Evolutionary conservation across 2,797 vertebrate species (phyloP), one percentile per base, ranked within the genome.

Genomic region (Girardinus metallicus): DNA sequence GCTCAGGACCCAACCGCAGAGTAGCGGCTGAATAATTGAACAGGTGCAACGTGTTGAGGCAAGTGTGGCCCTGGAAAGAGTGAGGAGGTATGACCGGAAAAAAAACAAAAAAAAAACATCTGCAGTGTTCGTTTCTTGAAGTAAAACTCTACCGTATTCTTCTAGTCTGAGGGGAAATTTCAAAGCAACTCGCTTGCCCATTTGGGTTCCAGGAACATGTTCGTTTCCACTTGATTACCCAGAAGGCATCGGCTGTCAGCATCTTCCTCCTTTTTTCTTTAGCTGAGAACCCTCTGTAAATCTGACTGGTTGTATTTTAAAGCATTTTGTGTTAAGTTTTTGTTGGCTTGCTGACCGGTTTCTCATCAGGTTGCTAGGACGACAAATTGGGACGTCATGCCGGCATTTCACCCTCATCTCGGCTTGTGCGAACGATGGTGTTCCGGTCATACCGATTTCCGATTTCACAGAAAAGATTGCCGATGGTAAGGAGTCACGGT

Each of bases 11-110:
- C 84, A 94, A 89, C 93, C 94, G 94, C 92, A 90, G 93, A 95
- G 94, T 60, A 92, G 93, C 85, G 84, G 87, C 90, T 97, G 95
- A 97, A 98, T 98, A 95, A 98, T 98, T 97, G 92, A 98, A 93
- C 92, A 95, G 94, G 93, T 95, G 95, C 93, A 95, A 94, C 96
- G 94, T 96, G 95, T 96, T 96, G 94, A 94, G 91, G 92, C 87
- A 83, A 53, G 83, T 83, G 80, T 64, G 80, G 70, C 39, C 18
- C 68, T 43, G 57, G n/a, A 60, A 13, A 29, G 73, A 70, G 89
- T 88, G 75, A 86, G 60, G 21, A 5, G 23, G 39, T 12, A 43
- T 18, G 23, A 43, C 66, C 39, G 21, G 18, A 64, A 18, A 34
- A 12, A 31, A n/a, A 29, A 10, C 0, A 1, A 51, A 26, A 8